Base-by-base conservation (phyloP, 2,888 invertebrate genomes). In the Callyntrura guangdongensis region DNA sequence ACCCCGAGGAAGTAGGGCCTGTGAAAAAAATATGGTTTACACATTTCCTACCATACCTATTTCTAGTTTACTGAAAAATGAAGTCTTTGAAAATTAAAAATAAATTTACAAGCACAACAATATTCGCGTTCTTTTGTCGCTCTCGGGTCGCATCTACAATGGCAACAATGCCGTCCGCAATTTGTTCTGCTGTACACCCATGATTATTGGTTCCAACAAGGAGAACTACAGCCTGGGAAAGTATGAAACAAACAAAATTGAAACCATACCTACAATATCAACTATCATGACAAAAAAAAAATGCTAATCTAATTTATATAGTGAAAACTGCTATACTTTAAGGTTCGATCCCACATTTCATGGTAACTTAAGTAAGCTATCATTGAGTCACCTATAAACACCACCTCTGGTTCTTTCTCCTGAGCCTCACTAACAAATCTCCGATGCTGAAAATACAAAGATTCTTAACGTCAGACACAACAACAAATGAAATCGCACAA, bases 151-250 rank as follows among this genome's bases (percentile, higher is more conserved):
- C 96, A 94, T 96, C 95, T 88, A 98, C 96, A 94, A 98, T 97
- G 95, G 97, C 97, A 94, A 97, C 94, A 92, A 99, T 97, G 20
- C 98, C 98, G 94, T 97, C 97, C 89, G 96, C 96, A 81, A 98
- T 96, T 95, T 98, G 96, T 94, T 97, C 97, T n/a, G 98, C 96
- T 49, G 97, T 96, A 95, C 98, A 96, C 83, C 96, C 96, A 95
- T 97, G 96, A 95, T 99, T 98, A 95, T 98, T 98, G 91, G 98
- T 98, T 91, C 99, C 98, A 92, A 97, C 97, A 95, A 97, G 97
- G 83, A 99, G 95, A 12, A 94, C 93, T 12, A 94, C 93, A 14
- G 93, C 97, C 98, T 98, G 94, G 5, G 14, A n/a, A n/a, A 12
- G n/a, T n/a, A n/a, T n/a, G n/a, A n/a, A n/a, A n/a, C n/a, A n/a